These are phyloP conservation scores for Uloborus diversus DNA, from an alignment of 1,140 invertebrate genomes.

Conservation along the genomic window DNA sequence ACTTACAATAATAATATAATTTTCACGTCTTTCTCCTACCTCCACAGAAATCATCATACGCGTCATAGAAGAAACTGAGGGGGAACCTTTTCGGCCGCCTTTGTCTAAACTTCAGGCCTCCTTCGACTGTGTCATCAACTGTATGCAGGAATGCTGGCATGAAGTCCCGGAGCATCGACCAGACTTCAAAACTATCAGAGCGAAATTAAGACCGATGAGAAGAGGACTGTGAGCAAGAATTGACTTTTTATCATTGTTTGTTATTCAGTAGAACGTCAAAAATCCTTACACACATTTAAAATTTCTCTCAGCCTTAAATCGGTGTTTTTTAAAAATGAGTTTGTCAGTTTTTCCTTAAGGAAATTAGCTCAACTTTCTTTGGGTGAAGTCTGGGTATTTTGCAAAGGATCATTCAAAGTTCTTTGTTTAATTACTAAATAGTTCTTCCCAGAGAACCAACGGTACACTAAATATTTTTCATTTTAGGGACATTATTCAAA, in stretches of 20 bases:
- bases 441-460: too few species aligned
- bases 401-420: too few species aligned
- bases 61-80: not conserved
- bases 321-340: too few species aligned
- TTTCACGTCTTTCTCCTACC: not conserved
- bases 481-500: too few species aligned
- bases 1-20: too few species aligned
- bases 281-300: too few species aligned
- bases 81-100: not conserved
- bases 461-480: too few species aligned
- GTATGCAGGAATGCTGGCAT: slow-evolving; percentile 80
- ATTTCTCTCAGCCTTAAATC: too few species aligned
- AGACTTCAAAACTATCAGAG: slow-evolving; percentile 81
- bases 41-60: slow-evolving; percentile 29
- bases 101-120: not conserved
- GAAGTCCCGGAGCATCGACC: slow-evolving; percentile 81
- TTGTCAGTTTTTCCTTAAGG: too few species aligned
- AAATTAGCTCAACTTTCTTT: too few species aligned
- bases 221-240: slow-evolving; percentile 74
- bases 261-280: not conserved
- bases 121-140: slow-evolving; percentile 73
- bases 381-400: too few species aligned
- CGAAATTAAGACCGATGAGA: slow-evolving; percentile 84
- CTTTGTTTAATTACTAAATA: too few species aligned
- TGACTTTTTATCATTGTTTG: not conserved